Evolutionary conservation across 2,888 invertebrate genomes (phyloP).

Genomic region (Cataglyphis rosenhaueri): DNA sequence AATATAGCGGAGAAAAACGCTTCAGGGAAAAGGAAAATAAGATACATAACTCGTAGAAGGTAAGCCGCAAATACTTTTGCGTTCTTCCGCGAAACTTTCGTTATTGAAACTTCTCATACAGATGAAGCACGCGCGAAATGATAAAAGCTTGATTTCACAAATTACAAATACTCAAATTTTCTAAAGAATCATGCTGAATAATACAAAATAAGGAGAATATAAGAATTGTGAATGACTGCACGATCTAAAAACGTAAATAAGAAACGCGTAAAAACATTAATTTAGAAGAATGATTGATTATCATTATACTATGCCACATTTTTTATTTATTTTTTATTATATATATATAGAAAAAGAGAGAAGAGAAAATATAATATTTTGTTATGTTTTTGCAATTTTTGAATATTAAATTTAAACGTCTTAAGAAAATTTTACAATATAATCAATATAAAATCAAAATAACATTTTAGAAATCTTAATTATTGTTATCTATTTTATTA

Average conservation of each 20-base stretch:
- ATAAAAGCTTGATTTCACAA: neutral
- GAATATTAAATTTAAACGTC: neutral
- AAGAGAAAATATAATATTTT: too few relatives aligned
- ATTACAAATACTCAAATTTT: conserved; percentile 8
- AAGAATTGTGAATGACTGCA: neutral
- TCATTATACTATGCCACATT: neutral
- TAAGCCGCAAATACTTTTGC: neutral
- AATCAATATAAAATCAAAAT: neutral
- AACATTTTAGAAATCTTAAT: neutral
- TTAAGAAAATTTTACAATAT: neutral
- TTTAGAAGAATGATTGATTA: neutral
- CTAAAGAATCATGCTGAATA: neutral
- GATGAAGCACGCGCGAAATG: neutral
- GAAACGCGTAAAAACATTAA: neutral
- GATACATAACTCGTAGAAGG: neutral
- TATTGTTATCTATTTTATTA: neutral
- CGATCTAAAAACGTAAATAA: neutral
- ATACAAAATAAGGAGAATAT: neutral
- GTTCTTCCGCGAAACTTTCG: neutral
- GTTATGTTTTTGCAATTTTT: neutral
- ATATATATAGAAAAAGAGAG: too few relatives aligned
- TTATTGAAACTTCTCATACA: neutral
- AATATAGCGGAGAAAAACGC: neutral
- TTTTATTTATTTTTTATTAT: neutral
- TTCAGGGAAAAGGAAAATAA: neutral